Evolutionary conservation across 2,113 vertebrate species (phyloP).

Genomic region (Barbus barbus): DNA sequence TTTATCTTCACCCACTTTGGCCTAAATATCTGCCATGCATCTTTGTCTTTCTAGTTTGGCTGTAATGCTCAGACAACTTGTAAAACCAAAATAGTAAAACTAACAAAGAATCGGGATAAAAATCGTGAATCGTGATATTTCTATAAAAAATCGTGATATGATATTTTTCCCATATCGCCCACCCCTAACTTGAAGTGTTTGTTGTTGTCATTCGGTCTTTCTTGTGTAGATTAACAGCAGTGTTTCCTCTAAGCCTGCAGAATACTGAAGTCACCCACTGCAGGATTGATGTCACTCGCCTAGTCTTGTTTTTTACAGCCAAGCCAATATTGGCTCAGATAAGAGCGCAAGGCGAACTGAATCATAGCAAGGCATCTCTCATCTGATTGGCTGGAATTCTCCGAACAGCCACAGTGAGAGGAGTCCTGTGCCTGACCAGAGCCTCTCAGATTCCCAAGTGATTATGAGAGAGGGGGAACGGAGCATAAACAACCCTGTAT

Average conservation of each 20-base stretch:
- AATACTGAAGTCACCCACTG: conserved; percentile 18
- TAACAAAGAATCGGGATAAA: too few species aligned
- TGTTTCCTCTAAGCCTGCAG: conserved; percentile 26
- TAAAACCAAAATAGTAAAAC: too few species aligned
- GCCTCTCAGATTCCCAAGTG: conserved; percentile 20
- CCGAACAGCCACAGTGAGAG: conserved; percentile 1
- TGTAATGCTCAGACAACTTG: too few species aligned
- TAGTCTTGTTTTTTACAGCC: conserved; percentile 20
- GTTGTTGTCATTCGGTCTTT: neutral
- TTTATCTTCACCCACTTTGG: too few species aligned
- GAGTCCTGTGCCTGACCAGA: conserved; percentile 18
- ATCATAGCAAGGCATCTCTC: conserved; percentile 35
- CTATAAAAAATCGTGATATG: too few species aligned
- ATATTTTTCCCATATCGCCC: too few species aligned
- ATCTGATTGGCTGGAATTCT: conserved; percentile 49
- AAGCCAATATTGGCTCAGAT: conserved; percentile 30
- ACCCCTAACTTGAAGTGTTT: too few species aligned
- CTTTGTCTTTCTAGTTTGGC: too few species aligned
- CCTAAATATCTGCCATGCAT: too few species aligned
- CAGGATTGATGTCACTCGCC: neutral
- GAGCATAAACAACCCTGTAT: neutral
- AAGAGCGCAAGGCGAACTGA: conserved; percentile 27
- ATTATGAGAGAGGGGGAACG: neutral
- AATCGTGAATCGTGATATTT: too few species aligned
- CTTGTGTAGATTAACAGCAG: conserved; percentile 27